These are phyloP conservation scores for Melanogrammus aeglefinus DNA, from an alignment of 2,797 vertebrate species.

Conservation along the genomic window DNA sequence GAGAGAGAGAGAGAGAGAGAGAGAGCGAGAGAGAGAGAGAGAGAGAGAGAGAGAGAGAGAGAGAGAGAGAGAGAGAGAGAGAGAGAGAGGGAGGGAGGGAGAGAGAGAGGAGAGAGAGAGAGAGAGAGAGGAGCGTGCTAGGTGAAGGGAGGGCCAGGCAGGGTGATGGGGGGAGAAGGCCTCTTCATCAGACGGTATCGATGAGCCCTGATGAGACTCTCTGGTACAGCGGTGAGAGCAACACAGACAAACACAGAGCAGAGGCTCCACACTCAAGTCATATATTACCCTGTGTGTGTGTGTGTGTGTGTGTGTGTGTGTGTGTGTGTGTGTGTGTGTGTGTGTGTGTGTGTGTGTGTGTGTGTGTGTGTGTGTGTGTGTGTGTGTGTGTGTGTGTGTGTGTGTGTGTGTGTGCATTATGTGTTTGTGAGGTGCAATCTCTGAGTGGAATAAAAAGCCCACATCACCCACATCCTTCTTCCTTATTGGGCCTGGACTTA, in stretches of 20 bases:
- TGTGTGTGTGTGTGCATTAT: no score
- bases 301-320: background rate
- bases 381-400: no score
- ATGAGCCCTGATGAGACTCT: background rate
- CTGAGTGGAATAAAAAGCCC: constrained; percentile 30
- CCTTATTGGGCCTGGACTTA: no score
- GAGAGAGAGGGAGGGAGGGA: constrained; percentile 4
- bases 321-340: no score
- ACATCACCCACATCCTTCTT: background rate
- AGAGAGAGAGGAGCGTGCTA: background rate
- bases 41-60: constrained; percentile 24
- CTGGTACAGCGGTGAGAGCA: no score
- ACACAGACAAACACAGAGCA: background rate
- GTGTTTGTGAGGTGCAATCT: constrained; percentile 9
- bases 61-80: constrained; percentile 8
- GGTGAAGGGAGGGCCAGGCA: constrained; percentile 14
- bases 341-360: no score
- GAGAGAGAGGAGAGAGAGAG: background rate
- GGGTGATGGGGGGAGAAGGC: background rate
- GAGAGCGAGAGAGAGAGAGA: background rate
- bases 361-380: no score
- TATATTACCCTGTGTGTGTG: background rate
- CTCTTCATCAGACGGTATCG: background rate
- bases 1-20: constrained; percentile 17
- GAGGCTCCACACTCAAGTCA: constrained; percentile 3